A percentile compares a stretch with the other conserved stretches of the same genome.
phyloP scores from a whole-genome alignment of 2,888 invertebrate species.

The Xestia xanthographa region DNA sequence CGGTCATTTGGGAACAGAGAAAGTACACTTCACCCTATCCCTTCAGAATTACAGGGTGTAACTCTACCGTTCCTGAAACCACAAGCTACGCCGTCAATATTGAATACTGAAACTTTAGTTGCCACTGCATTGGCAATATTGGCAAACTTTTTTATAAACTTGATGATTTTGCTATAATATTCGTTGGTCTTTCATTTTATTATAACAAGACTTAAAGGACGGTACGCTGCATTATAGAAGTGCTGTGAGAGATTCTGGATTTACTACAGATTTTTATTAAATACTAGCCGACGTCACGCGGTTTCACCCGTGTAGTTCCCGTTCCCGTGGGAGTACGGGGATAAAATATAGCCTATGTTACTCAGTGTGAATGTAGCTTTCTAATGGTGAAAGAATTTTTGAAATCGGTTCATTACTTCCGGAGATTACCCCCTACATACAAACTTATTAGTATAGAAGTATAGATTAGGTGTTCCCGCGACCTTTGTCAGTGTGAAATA shows the following conservation, averaged over 20 bases:
- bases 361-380: no score
- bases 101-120: conserved; percentile 18
- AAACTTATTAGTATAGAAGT: no score
- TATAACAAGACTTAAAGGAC: neutral
- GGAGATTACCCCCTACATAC: no score
- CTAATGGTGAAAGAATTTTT: no score
- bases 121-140: neutral
- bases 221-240: neutral
- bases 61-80: conserved; percentile 26
- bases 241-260: neutral
- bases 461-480: no score
- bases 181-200: neutral
- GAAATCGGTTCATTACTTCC: no score
- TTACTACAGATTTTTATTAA: no score
- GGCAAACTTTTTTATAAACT: neutral
- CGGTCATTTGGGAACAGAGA: conserved; percentile 33
- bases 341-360: no score
- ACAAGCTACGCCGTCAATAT: conserved; percentile 14
- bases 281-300: no score
- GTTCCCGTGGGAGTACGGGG: no score
- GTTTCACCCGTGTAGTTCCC: no score
- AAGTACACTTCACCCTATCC: conserved; percentile 30
- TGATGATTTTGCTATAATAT: neutral
- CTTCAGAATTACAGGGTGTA: conserved; percentile 30
- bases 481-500: no score